Conservation (phyloP, 1,140 invertebrate species). For the Drosophila nebulosa region DNA sequence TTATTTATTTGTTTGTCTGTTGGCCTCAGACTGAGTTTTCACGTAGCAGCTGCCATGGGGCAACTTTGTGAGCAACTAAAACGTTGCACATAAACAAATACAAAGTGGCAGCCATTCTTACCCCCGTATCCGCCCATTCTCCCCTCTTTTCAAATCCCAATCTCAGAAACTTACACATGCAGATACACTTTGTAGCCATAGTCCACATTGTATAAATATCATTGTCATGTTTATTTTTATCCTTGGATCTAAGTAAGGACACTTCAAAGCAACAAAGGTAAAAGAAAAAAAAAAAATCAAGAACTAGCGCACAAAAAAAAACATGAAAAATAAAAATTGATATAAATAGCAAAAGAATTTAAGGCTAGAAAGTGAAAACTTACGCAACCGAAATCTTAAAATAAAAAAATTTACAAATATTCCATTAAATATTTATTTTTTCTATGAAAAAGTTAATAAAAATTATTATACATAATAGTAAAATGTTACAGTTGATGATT, state of each 20-base stretch:
- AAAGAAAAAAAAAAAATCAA: constrained; percentile 15
- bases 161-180: not conserved
- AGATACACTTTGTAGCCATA: constrained; percentile 46
- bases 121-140: not conserved
- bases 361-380: constrained; percentile 39
- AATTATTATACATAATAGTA: constrained; percentile 15
- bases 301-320: constrained; percentile 9
- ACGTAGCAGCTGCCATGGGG: constrained; percentile 44
- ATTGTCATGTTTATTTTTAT: constrained; percentile 77
- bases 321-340: constrained; percentile 12
- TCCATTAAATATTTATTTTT: constrained; percentile 66
- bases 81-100: constrained; percentile 67
- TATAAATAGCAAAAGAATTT: constrained; percentile 48
- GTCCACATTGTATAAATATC: constrained; percentile 75
- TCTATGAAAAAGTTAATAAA: constrained; percentile 69
- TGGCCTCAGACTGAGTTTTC: constrained; percentile 57
- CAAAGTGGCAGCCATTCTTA: constrained; percentile 58
- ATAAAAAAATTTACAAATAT: constrained; percentile 30
- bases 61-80: constrained; percentile 64
- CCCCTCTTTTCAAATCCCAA: not conserved
- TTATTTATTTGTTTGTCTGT: constrained; percentile 56
- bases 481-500: constrained; percentile 36
- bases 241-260: constrained; percentile 66
- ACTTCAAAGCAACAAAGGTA: constrained; percentile 25
- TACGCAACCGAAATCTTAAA: constrained; percentile 12